phyloP scores from a whole-genome alignment of 2,888 invertebrate genomes.

The Arctia plantaginis region DNA sequence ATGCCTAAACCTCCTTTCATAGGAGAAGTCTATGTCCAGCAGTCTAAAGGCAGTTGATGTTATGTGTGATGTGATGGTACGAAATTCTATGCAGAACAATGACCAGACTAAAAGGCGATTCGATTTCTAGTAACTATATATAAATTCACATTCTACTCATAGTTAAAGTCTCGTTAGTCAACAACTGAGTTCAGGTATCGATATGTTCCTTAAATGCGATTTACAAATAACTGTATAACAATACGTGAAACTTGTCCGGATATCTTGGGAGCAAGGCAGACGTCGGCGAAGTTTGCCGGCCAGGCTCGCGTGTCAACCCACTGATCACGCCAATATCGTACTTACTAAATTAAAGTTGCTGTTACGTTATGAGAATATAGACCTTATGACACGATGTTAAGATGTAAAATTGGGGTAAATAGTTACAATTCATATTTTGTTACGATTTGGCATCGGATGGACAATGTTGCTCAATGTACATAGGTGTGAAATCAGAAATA shows the following conservation, averaged over 20 bases:
- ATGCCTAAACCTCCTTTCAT: no score
- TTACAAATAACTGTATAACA: slow-evolving; percentile 56
- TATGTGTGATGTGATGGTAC: no score
- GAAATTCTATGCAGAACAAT: no score
- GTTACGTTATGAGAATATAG: slow-evolving; percentile 15
- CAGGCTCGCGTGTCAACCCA: slow-evolving; percentile 72
- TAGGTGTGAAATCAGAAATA: neutral
- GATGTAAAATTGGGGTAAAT: slow-evolving; percentile 2
- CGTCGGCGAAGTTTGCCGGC: slow-evolving; percentile 73
- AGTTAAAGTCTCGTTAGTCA: neutral
- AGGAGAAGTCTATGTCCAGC: no score
- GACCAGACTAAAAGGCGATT: no score
- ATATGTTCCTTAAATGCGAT: slow-evolving; percentile 49
- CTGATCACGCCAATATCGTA: slow-evolving; percentile 79
- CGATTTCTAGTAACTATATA: no score
- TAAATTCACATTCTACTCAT: neutral
- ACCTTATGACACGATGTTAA: slow-evolving; percentile 25
- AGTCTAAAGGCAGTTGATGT: no score
- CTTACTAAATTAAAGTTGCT: slow-evolving; percentile 21
- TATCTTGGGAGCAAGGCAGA: slow-evolving; percentile 61
- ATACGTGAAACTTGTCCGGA: slow-evolving; percentile 54
- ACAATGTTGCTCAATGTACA: slow-evolving; percentile 37
- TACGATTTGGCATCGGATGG: slow-evolving; percentile 42
- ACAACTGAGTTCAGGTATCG: slow-evolving; percentile 24
- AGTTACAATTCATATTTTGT: slow-evolving; percentile 41